Evolutionary conservation across 1,140 invertebrate genomes (phyloP).

Genomic region (Diorhabda elongata): DNA sequence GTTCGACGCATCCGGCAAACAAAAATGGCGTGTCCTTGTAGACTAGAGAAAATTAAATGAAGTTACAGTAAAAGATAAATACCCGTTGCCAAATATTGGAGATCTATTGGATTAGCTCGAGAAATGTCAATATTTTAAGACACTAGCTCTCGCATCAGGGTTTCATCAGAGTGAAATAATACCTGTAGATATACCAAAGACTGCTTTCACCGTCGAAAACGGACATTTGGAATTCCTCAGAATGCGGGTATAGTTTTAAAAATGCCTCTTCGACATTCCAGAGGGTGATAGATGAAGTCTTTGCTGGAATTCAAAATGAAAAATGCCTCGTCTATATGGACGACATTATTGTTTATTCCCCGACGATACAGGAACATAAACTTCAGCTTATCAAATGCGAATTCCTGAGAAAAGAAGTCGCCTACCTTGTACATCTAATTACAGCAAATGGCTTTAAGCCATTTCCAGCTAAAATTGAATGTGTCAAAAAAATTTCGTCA

Average conservation of each 20-base stretch:
- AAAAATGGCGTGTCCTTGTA: too few relatives aligned
- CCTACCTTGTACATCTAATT: neutral
- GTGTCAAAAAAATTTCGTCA: neutral
- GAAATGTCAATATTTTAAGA: neutral
- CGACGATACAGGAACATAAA: neutral
- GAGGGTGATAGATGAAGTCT: neutral
- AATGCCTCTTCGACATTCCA: neutral
- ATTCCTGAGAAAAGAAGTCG: neutral
- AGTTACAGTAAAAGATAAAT: too few relatives aligned
- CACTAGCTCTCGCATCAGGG: slow-evolving; percentile 39
- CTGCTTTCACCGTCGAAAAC: slow-evolving; percentile 14
- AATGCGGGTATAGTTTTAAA: slow-evolving; percentile 45
- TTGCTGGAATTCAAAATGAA: neutral
- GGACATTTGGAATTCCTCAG: slow-evolving; percentile 38
- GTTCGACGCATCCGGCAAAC: too few relatives aligned
- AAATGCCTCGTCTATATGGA: neutral
- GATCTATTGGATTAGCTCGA: too few relatives aligned
- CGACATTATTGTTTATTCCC: slow-evolving; percentile 4
- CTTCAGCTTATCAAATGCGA: neutral
- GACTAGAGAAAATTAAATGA: too few relatives aligned
- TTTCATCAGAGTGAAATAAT: slow-evolving; percentile 15
- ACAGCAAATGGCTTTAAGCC: neutral
- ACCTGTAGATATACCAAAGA: slow-evolving; percentile 11
- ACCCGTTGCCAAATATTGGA: too few relatives aligned
- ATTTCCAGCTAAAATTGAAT: neutral